Evolutionary conservation across 2,888 invertebrate species (phyloP), one percentile per base, ranked within the genome.

Genomic region (Phorcus lineatus): DNA sequence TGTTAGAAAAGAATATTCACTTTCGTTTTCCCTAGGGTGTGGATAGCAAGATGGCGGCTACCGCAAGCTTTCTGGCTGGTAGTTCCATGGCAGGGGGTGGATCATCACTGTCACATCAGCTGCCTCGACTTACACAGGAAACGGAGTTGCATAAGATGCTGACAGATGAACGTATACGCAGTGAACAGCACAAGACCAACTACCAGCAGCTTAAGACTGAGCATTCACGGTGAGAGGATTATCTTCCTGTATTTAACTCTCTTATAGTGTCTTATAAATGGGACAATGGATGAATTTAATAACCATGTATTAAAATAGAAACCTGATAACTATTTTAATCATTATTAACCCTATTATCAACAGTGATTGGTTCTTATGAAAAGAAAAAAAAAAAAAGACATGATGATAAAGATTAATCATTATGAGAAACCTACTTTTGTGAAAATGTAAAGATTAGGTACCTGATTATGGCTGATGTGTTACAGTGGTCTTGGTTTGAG

Each of bases 101-200:
- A 28, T 77, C 82, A n/a, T 78, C 81, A 7, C 79, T 88, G 74
- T 87, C 86, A 6, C 85, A 86, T 9, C 84, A 87, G 17, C 85
- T 91, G 76, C 89, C 91, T 6, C 85, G 87, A 36, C 84, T 92
- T 28, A 85, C 87, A 2, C 88, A 90, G 80, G 92, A 92, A 82
- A 91, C 91, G 24, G 92, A 93, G 84, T 86, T 93, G 52, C 92
- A 93, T 79, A 93, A 93, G 80, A 84, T 92, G 82, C 85, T 93
- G 36, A 87, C 92, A 11, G 93, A 93, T 85, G 93, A 93, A 80
- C 89, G 89, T 67, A 91, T 91, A 86, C 85, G 92, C 55, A 91
- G 91, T 75, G 92, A 92, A 79, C 90, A 91, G 81, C 93, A 93
- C 82, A 91, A 89, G 83, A 91, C 90, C 19, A 92, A 93, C 81